phyloP scores from a whole-genome alignment of 1,140 invertebrate genomes.

The Euglossa dilemma region DNA sequence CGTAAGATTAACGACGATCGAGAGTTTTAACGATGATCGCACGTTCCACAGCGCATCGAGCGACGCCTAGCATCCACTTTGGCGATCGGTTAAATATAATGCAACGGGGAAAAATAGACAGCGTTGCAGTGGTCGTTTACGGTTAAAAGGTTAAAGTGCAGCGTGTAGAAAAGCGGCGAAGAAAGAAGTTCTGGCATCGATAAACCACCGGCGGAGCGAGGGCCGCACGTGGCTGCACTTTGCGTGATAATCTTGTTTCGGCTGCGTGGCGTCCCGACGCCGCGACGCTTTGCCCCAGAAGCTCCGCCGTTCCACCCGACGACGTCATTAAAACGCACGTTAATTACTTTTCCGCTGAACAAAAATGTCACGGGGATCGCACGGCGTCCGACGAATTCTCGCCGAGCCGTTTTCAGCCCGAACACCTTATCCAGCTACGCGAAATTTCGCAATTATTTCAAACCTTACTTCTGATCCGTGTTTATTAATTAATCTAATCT shows the following conservation, averaged over 20 bases:
- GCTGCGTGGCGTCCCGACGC: conserved; percentile 42
- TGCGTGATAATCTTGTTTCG: conserved; percentile 63
- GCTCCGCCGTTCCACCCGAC: conserved; percentile 32
- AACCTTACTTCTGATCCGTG: too few relatives aligned
- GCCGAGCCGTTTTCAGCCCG: neutral
- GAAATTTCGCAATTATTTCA: too few relatives aligned
- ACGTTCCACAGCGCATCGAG: neutral
- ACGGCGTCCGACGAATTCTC: neutral
- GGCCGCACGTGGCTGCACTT: conserved; percentile 54
- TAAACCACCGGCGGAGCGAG: conserved; percentile 25
- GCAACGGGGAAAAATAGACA: conserved; percentile 41
- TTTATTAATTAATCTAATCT: too few relatives aligned
- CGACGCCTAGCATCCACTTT: conserved; percentile 27
- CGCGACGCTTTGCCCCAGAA: conserved; percentile 53
- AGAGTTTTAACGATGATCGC: neutral
- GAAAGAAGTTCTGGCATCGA: conserved; percentile 33
- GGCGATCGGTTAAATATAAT: conserved; percentile 44
- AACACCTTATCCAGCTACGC: too few relatives aligned
- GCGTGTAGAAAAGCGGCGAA: conserved; percentile 14
- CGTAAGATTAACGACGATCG: too few relatives aligned
- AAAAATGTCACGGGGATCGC: neutral
- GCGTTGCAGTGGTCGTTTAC: conserved; percentile 4
- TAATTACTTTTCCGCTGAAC: conserved; percentile 29
- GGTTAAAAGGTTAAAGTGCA: conserved; percentile 45
- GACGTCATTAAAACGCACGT: conserved; percentile 54